A percentile compares a stretch with the other conserved stretches of the same genome.
Conservation (phyloP, 2,888 invertebrate genomes). For the Apamea sordens region DNA sequence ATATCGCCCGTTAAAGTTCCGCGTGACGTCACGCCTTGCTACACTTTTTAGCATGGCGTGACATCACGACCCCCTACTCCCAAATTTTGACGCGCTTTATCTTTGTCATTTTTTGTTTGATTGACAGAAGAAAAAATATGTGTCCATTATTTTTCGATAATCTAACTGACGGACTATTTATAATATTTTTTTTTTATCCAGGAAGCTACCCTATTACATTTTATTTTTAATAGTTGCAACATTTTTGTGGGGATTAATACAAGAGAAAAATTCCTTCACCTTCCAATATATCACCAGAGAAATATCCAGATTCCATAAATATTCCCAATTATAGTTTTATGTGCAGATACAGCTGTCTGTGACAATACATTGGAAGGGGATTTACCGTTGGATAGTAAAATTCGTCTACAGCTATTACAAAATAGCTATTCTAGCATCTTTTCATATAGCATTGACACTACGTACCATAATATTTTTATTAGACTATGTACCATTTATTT, state of each 20-base stretch:
- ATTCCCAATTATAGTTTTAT: conserved; percentile 12
- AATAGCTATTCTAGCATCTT: conserved; percentile 25
- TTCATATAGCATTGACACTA: conserved; percentile 1
- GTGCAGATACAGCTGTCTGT: conserved; percentile 12
- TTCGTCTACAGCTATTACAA: conserved; percentile 10
- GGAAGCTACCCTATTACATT: too few relatives aligned
- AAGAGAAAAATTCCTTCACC: conserved; percentile 21
- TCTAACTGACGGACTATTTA: too few relatives aligned
- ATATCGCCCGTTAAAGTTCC: too few relatives aligned
- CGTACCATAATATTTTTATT: conserved; percentile 7
- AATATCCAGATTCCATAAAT: conserved; percentile 9
- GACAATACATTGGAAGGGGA: conserved; percentile 42
- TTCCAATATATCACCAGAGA: conserved; percentile 32
- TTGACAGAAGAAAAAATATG: too few relatives aligned
- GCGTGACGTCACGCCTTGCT: too few relatives aligned
- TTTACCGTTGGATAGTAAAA: background rate
- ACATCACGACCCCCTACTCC: too few relatives aligned
- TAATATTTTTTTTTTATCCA: too few relatives aligned
- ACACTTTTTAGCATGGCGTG: too few relatives aligned
- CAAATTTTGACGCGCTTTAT: too few relatives aligned
- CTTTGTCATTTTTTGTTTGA: too few relatives aligned
- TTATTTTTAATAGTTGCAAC: conserved; percentile 59
- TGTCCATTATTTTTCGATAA: too few relatives aligned
- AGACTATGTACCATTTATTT: conserved; percentile 20
- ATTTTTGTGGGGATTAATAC: conserved; percentile 64